These are phyloP conservation scores for Phyllostomus discolor DNA, from an alignment of 2,113 vertebrate genomes.

Conservation along the genomic window DNA sequence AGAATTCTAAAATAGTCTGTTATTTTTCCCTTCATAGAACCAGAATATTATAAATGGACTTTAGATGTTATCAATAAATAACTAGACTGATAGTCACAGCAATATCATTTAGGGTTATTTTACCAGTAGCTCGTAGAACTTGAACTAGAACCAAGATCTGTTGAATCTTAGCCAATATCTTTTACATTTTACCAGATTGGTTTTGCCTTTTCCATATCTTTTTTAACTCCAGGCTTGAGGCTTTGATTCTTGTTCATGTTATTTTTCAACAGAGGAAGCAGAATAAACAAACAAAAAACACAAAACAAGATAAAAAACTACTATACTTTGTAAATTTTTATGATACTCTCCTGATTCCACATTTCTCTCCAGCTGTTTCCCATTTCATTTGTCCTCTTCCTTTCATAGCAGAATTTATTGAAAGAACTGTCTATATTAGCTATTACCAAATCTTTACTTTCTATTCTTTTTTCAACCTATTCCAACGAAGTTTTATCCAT, in stretches of 20 bases:
- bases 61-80: constrained; percentile 12
- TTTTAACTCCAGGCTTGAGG: not conserved
- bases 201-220: not conserved
- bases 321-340: not conserved
- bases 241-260: not conserved
- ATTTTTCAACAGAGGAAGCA: not conserved
- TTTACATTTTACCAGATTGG: not conserved
- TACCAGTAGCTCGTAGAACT: not conserved
- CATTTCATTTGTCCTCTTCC: not conserved
- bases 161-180: not conserved
- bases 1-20: constrained; percentile 69
- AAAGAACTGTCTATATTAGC: not conserved
- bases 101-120: not conserved
- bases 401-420: constrained; percentile 5
- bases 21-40: constrained; percentile 50
- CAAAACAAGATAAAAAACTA: not conserved
- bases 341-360: not conserved
- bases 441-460: not conserved
- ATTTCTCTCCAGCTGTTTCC: not conserved
- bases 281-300: constrained; percentile 3
- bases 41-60: not conserved
- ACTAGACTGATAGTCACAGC: not conserved
- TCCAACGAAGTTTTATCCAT: not conserved
- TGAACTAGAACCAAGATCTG: constrained; percentile 1
- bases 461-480: not conserved